Percentiles rank a stretch among this genome's conserved stretches.
Evolutionary conservation across 2,888 invertebrate genomes (phyloP).

Genomic region (Drosophila kanekoi): DNA sequence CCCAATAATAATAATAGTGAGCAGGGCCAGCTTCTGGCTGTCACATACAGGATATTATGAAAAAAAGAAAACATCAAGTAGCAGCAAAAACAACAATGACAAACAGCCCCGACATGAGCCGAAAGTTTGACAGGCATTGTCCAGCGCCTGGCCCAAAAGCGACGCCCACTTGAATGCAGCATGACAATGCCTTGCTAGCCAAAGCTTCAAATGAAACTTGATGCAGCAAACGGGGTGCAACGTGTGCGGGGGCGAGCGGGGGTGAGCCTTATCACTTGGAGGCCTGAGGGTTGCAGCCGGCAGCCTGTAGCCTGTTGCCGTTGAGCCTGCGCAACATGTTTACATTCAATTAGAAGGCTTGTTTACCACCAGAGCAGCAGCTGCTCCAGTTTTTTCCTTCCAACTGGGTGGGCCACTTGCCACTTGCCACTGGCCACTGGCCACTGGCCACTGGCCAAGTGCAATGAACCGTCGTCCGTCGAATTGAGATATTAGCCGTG

Average conservation of each 20-base stretch:
- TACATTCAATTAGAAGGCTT: constrained; percentile 78
- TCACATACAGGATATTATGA: constrained; percentile 7
- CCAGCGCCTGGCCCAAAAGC: constrained; percentile 29
- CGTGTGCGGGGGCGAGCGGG: too few species aligned
- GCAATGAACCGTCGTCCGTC: constrained; percentile 58
- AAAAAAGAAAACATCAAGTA: constrained; percentile 39
- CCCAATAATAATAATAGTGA: too few species aligned
- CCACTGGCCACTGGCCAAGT: constrained; percentile 34
- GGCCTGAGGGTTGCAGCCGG: too few species aligned
- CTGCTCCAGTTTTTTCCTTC: constrained; percentile 31
- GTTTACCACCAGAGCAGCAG: constrained; percentile 47
- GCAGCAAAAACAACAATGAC: constrained; percentile 29
- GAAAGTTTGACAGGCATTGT: constrained; percentile 57
- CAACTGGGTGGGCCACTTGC: constrained; percentile 58
- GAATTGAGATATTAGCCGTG: constrained; percentile 77
- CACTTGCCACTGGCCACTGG: constrained; percentile 6
- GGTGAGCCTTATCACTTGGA: too few species aligned
- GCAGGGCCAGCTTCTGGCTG: too few species aligned
- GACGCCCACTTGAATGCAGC: constrained; percentile 43
- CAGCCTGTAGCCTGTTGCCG: constrained; percentile 11
- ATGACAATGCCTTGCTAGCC: constrained; percentile 34
- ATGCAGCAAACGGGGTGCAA: neutral
- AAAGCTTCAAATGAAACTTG: neutral
- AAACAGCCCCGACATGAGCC: constrained; percentile 59
- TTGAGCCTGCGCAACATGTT: constrained; percentile 58